These are phyloP conservation scores for Deroplatys truncata DNA, from an alignment of 2,888 invertebrate species.

Conservation along the genomic window DNA sequence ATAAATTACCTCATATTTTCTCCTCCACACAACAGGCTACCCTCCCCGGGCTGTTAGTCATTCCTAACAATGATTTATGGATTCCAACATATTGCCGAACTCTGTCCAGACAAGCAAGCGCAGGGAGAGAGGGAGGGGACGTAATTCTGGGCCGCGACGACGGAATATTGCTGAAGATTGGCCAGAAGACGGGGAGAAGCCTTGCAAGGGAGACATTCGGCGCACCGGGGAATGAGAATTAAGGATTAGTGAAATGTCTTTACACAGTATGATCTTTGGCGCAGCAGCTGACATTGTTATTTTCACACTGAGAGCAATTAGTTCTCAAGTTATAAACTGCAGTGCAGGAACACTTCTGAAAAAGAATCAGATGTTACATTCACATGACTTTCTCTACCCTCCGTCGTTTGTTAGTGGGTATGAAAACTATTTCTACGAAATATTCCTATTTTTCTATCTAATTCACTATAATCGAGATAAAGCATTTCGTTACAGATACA, in stretches of 20 bases:
- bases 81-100: constrained; percentile 49
- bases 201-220: not conserved
- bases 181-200: not conserved
- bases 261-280: not conserved
- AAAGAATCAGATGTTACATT: too few species aligned
- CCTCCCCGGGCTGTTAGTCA: constrained; percentile 48
- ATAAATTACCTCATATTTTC: constrained; percentile 54
- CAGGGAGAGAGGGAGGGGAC: not conserved
- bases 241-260: not conserved
- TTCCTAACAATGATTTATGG: constrained; percentile 52
- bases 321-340: too few species aligned
- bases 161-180: constrained; percentile 29
- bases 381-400: too few species aligned
- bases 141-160: constrained; percentile 12
- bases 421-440: too few species aligned
- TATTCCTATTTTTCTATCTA: too few species aligned
- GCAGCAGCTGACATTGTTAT: not conserved
- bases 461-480: too few species aligned
- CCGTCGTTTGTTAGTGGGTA: too few species aligned
- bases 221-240: not conserved
- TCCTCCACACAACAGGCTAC: constrained; percentile 38
- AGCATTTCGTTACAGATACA: too few species aligned
- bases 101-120: constrained; percentile 11
- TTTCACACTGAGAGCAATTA: not conserved
- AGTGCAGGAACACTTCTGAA: too few species aligned